Evolutionary conservation across 2,797 vertebrate genomes (phyloP).

Genomic region (Lacerta viridis): DNA sequence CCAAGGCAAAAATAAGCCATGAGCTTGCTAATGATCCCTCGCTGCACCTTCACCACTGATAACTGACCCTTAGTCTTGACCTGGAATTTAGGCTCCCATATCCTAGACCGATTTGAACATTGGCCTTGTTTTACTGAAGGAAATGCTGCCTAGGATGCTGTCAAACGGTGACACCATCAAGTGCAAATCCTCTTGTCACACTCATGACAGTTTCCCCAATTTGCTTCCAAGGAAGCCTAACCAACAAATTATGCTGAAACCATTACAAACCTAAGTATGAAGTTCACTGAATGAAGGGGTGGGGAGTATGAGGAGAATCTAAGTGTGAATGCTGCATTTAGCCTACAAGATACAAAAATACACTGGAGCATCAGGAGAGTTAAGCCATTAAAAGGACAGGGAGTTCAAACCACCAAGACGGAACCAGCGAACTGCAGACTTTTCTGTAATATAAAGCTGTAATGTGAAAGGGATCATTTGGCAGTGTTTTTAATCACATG

Average conservation of each 20-base stretch:
- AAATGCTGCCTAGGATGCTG: background rate
- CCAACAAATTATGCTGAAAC: background rate
- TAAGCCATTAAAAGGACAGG: too few relatives aligned
- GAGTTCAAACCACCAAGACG: background rate
- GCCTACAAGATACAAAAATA: background rate
- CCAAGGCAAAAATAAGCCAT: background rate
- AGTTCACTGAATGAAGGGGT: background rate
- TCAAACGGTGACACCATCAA: background rate
- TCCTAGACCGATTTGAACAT: background rate
- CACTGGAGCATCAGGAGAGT: background rate
- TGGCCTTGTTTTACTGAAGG: background rate
- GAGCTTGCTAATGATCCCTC: background rate
- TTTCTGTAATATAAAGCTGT: background rate
- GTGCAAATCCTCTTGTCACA: background rate
- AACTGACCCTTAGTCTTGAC: background rate
- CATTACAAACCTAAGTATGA: background rate
- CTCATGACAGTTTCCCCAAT: background rate
- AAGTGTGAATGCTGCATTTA: background rate
- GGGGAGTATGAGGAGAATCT: background rate
- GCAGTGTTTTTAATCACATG: too few relatives aligned
- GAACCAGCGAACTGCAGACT: background rate
- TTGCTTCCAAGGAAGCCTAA: background rate
- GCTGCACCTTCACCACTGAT: background rate
- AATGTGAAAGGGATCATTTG: background rate
- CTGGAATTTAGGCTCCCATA: background rate